Percentiles rank a stretch among this genome's conserved stretches.
Evolutionary conservation across 2,888 invertebrate species (phyloP).

Genomic region (Loripinus fragilis): DNA sequence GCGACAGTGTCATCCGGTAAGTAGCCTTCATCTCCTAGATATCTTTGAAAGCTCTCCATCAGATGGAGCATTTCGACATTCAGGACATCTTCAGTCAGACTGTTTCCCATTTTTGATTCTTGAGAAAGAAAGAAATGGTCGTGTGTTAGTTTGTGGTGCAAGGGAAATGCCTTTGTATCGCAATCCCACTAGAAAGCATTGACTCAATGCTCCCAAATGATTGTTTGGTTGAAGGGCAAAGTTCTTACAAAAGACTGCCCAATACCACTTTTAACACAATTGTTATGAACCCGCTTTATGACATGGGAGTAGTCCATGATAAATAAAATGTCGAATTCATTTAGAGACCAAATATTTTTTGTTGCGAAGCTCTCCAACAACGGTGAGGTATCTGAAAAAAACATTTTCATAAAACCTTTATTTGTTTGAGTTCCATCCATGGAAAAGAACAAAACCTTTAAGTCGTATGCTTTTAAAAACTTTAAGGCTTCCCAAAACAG

Average conservation of each 20-base stretch:
- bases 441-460: constrained; percentile 21
- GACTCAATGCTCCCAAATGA: constrained; percentile 19
- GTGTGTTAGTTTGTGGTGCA: constrained; percentile 6
- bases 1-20: constrained; percentile 11
- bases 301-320: constrained; percentile 29
- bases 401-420: constrained; percentile 21
- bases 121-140: background rate
- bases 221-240: background rate
- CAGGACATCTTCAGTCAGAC: constrained; percentile 20
- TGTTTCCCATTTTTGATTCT: constrained; percentile 28
- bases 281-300: constrained; percentile 22
- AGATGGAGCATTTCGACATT: constrained; percentile 9
- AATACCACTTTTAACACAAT: constrained; percentile 16
- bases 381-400: background rate
- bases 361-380: background rate
- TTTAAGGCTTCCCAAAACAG: constrained; percentile 20
- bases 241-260: background rate
- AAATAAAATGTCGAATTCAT: constrained; percentile 15
- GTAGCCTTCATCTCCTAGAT: constrained; percentile 17
- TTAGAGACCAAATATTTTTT: constrained; percentile 31
- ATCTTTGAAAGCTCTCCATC: constrained; percentile 17
- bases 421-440: constrained; percentile 31
- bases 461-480: constrained; percentile 21
- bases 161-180: constrained; percentile 23
- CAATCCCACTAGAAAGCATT: constrained; percentile 27